Evolutionary conservation across 2,797 vertebrate genomes (phyloP).

Genomic region (Micrastur ruficollis): DNA sequence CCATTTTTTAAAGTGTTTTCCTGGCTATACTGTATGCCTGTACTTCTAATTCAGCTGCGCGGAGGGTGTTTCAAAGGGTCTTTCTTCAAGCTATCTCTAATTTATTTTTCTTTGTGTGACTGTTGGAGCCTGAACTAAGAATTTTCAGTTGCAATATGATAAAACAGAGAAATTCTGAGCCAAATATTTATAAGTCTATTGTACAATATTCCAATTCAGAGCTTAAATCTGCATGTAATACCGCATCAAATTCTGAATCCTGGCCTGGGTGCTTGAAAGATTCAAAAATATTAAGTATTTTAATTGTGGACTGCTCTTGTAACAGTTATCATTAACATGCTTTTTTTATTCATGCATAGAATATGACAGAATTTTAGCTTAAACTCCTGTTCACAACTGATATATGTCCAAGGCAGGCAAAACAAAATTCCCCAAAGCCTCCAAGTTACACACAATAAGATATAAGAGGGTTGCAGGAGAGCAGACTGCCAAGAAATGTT

Average conservation of each 20-base stretch:
- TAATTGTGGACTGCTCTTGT: background rate
- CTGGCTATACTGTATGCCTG: background rate
- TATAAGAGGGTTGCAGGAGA: background rate
- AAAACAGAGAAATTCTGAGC: background rate
- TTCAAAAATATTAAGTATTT: background rate
- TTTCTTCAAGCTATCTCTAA: background rate
- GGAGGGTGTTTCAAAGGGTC: background rate
- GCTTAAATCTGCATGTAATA: background rate
- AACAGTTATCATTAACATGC: background rate
- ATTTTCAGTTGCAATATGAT: background rate
- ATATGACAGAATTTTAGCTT: background rate
- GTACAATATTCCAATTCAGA: background rate
- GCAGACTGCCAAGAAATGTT: background rate
- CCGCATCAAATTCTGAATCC: background rate
- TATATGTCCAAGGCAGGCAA: background rate
- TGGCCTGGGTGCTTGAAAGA: background rate
- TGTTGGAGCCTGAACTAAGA: background rate
- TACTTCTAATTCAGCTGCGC: accelerated
- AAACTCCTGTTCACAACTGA: background rate
- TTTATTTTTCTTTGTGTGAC: background rate
- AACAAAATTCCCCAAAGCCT: background rate
- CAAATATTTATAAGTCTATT: background rate
- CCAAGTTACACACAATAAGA: background rate
- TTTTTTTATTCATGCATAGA: background rate
- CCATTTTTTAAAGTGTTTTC: background rate